Conservation (phyloP, 2,113 vertebrate genomes). For the Neodontobutis hainanensis region DNA sequence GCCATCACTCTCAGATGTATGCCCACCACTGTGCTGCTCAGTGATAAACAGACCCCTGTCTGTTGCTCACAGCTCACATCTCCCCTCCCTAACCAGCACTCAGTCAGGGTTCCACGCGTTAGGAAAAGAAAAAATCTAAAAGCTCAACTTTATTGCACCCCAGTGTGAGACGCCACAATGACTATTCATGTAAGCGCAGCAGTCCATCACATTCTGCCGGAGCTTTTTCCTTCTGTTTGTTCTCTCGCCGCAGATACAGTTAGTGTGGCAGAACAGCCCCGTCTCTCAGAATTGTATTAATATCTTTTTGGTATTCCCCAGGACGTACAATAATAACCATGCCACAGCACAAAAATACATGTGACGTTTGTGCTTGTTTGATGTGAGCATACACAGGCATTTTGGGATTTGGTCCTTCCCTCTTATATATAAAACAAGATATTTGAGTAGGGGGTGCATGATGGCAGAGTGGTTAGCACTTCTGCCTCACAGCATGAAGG, state of each 20-base stretch:
- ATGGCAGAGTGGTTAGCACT: no score
- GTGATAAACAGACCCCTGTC: conserved; percentile 63
- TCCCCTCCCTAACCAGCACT: conserved; percentile 47
- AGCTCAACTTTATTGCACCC: conserved; percentile 56
- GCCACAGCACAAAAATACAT: background rate
- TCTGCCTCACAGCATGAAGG: no score
- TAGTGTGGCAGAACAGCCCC: conserved; percentile 31
- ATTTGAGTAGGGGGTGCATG: no score
- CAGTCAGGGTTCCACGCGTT: conserved; percentile 46
- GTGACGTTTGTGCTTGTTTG: background rate
- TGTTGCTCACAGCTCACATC: no score
- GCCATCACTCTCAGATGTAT: conserved; percentile 49
- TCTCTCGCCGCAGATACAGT: conserved; percentile 44
- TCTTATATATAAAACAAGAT: no score
- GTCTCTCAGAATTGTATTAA: conserved; percentile 6
- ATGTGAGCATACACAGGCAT: background rate
- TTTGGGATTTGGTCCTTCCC: background rate
- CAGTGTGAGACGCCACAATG: conserved; percentile 52
- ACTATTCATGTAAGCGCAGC: conserved; percentile 48
- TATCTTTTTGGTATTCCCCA: conserved; percentile 9
- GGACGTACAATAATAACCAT: conserved; percentile 4
- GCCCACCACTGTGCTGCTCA: conserved; percentile 47
- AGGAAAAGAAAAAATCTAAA: conserved; percentile 6
- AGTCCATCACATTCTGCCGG: conserved; percentile 41
- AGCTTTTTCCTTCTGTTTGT: conserved; percentile 19